These are phyloP conservation scores for Amblyopsis hoosieri DNA, from an alignment of 2,797 vertebrate genomes.

Conservation along the genomic window DNA sequence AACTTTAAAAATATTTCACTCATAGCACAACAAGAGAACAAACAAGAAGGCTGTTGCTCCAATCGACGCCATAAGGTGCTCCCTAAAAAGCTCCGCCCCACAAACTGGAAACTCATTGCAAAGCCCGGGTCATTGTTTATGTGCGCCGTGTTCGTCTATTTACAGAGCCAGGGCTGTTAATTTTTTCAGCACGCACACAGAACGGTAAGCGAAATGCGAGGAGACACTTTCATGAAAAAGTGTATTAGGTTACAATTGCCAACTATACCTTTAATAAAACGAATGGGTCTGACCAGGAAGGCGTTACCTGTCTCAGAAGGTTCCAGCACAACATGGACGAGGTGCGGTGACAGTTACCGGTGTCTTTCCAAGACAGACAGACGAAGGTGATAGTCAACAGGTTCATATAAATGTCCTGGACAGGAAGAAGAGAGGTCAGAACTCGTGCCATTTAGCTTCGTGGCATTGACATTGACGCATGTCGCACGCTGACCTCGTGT, in stretches of 20 bases:
- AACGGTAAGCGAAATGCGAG: too few species aligned
- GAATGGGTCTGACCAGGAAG: neutral
- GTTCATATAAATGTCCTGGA: conserved; percentile 87
- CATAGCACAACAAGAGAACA: conserved; percentile 7
- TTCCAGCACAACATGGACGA: conserved; percentile 94
- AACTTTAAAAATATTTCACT: conserved; percentile 18
- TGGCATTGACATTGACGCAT: neutral
- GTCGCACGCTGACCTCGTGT: conserved; percentile 82
- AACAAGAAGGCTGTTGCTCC: too few species aligned
- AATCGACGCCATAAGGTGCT: too few species aligned
- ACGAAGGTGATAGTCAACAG: conserved; percentile 89
- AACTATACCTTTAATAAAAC: too few species aligned
- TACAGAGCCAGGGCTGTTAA: too few species aligned
- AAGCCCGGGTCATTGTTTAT: too few species aligned
- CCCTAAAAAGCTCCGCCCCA: too few species aligned
- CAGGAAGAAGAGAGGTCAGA: neutral
- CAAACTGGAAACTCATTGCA: too few species aligned
- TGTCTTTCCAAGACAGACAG: conserved; percentile 93
- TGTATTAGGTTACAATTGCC: too few species aligned
- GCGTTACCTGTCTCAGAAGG: conserved; percentile 87
- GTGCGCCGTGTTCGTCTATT: too few species aligned
- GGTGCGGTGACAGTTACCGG: conserved; percentile 89
- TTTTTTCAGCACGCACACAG: too few species aligned
- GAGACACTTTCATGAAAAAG: too few species aligned
- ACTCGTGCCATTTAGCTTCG: neutral